Evolutionary conservation across 92 coral and sea anemone species (phyloP), one percentile per base, ranked within the genome.

Genomic region (Epizoanthus scotinus): DNA sequence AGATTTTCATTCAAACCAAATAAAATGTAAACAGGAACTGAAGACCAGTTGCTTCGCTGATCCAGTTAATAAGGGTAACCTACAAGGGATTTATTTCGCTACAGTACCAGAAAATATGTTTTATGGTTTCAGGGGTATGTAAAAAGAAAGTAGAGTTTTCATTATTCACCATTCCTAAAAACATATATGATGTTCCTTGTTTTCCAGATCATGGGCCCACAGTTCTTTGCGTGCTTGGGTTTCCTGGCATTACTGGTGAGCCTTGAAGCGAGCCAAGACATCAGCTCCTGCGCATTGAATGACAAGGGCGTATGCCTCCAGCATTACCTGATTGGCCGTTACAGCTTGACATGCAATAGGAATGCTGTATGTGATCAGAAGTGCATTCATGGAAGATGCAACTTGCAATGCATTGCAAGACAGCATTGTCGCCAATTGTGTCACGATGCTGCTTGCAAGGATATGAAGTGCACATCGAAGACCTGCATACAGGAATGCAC

Each of bases 331-430:
- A 26, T 58, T 66, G 81, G 81, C 56, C 57, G 81, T 60, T 59
- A 75, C 55, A 38, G 50, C n/a, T 75, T 59, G 25, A 38, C 66
- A 38, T 75, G 81, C 19, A 54, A 34, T 34, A 75, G 24, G 63
- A 12, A 54, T 0, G 19, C n/a, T 21, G 49, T 34, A 55, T 75
- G 81, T 58, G 81, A 75, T 20, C 93, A 89, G 83, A 80, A 86
- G 18, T 89, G 93, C 47, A 71, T 77, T 57, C 90, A 80, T 6
- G 90, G 93, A 8, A 84, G 87, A 54, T 89, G 93, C 73, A 73
- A 73, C 27, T 66, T 89, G 87, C 85, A 83, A 36, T 89, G 92
- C 78, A 85, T 74, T 20, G 77, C 77, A 34, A 59, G 24, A 75
- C 60, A 10, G 34, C 69, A 81, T 67, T 84, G 87, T 40, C 56